A percentile compares a stretch with the other conserved stretches of the same genome.
phyloP scores from a whole-genome alignment of 2,113 vertebrate genomes.

The Hippocampus guttulatus region DNA sequence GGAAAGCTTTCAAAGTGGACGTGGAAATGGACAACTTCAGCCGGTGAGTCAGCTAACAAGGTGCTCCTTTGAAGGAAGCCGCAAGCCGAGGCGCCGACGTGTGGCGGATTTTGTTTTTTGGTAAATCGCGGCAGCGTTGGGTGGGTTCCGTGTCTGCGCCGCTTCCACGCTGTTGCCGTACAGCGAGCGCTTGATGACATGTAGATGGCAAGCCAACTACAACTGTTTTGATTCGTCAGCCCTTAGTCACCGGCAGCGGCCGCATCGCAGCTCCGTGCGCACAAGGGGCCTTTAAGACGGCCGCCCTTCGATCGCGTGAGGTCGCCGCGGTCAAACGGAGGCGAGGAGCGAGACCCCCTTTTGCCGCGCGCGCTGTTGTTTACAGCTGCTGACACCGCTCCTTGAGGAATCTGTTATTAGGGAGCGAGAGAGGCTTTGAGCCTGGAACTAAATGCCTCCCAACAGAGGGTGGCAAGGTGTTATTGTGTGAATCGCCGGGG shows the following conservation, averaged over 20 bases:
- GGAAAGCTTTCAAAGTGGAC: conserved; percentile 60
- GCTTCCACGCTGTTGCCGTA: conserved; percentile 19
- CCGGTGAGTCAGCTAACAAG: conserved; percentile 59
- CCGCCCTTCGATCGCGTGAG: conserved; percentile 61
- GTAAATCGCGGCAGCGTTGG: conserved; percentile 54
- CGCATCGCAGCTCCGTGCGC: conserved; percentile 36
- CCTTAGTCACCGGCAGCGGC: conserved; percentile 49
- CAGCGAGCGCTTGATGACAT: conserved; percentile 47
- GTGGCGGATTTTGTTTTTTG: conserved; percentile 57
- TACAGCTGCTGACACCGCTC: conserved; percentile 55
- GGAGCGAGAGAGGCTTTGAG: conserved; percentile 27
- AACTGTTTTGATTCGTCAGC: conserved; percentile 63
- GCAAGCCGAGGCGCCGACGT: conserved; percentile 36
- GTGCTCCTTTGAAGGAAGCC: conserved; percentile 59
- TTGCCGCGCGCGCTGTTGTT: conserved; percentile 48
- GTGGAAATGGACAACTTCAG: conserved; percentile 65
- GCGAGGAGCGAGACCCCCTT: conserved; percentile 40
- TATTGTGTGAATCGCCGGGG: conserved; percentile 40
- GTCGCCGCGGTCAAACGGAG: conserved; percentile 39
- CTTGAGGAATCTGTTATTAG: conserved; percentile 61
- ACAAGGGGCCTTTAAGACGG: conserved; percentile 60
- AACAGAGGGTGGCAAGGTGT: conserved; percentile 46
- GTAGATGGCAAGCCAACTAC: conserved; percentile 41
- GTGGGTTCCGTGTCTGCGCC: conserved; percentile 8
- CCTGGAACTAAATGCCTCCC: conserved; percentile 28